Conservation (phyloP, 2,113 vertebrate genomes). For the Struthio camelus region DNA sequence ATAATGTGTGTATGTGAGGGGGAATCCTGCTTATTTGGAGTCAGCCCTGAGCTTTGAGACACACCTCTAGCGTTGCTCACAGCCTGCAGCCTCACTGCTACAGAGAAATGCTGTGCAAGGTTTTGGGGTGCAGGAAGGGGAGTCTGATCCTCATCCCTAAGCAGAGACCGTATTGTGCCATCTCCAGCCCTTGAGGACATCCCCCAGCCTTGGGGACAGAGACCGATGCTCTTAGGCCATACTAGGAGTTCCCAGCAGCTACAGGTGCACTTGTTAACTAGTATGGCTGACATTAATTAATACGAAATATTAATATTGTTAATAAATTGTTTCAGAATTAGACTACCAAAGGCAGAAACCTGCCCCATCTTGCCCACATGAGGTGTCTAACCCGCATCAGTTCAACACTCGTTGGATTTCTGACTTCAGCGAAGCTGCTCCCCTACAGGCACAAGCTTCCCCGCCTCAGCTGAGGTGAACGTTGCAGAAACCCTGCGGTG, state of each 20-base stretch:
- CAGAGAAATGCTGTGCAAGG: background rate
- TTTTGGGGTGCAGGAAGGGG: background rate
- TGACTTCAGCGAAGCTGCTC: background rate
- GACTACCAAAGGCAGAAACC: background rate
- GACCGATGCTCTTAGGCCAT: background rate
- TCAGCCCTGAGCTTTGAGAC: background rate
- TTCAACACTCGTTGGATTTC: background rate
- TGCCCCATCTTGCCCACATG: background rate
- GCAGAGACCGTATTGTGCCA: rapidly evolving
- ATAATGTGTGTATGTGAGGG: no score
- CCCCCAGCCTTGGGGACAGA: background rate
- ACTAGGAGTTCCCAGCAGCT: background rate
- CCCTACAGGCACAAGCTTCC: no score
- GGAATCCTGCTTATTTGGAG: background rate
- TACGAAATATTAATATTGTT: background rate
- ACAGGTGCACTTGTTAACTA: background rate
- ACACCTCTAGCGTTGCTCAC: background rate
- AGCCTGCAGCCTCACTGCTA: background rate
- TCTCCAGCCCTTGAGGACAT: background rate
- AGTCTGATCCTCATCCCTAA: background rate
- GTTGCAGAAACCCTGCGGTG: background rate
- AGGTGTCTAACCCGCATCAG: background rate
- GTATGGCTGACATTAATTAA: background rate
- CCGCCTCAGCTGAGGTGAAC: background rate
- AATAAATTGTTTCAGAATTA: background rate